A percentile compares a stretch with the other conserved stretches of the same genome.
Conservation (phyloP, 2,888 invertebrate genomes). For the Tachina grossa region DNA sequence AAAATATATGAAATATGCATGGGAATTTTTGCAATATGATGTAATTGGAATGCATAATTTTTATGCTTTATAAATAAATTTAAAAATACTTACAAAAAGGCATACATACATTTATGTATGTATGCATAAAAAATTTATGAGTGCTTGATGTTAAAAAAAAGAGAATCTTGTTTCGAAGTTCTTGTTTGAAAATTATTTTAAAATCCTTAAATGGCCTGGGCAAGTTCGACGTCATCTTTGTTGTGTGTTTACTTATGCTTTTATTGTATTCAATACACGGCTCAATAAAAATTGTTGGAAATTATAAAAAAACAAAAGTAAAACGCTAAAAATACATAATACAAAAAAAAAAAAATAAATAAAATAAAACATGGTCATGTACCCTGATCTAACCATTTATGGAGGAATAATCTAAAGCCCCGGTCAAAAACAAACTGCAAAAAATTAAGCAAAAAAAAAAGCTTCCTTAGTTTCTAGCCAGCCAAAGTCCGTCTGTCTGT, state of each 20-base stretch:
- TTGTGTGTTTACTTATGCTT: conserved; percentile 3
- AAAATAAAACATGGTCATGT: conserved; percentile 49
- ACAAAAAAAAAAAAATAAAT: conserved; percentile 12
- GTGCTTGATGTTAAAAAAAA: conserved; percentile 28
- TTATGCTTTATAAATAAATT: conserved; percentile 52
- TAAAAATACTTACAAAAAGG: neutral
- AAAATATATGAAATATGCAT: conserved; percentile 26
- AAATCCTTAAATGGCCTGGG: conserved; percentile 57
- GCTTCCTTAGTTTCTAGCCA: conserved; percentile 51
- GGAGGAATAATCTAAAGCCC: conserved; percentile 60
- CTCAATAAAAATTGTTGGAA: neutral
- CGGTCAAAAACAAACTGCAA: conserved; percentile 42
- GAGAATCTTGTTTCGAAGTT: conserved; percentile 49
- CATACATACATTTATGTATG: neutral
- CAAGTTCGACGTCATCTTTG: conserved; percentile 41
- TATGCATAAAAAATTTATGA: neutral
- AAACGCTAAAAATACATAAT: conserved; percentile 50
- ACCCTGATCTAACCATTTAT: conserved; percentile 70
- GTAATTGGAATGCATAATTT: conserved; percentile 61
- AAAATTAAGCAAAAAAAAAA: conserved; percentile 24
- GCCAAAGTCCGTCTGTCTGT: conserved; percentile 18
- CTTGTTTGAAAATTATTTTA: conserved; percentile 22
- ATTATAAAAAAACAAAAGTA: conserved; percentile 65
- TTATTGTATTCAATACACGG: neutral
- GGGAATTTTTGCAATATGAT: conserved; percentile 54